Percentiles rank a stretch among this genome's conserved stretches.
These are phyloP conservation scores for Avahi laniger DNA, from an alignment of 2,797 vertebrate species.

Conservation along the genomic window DNA sequence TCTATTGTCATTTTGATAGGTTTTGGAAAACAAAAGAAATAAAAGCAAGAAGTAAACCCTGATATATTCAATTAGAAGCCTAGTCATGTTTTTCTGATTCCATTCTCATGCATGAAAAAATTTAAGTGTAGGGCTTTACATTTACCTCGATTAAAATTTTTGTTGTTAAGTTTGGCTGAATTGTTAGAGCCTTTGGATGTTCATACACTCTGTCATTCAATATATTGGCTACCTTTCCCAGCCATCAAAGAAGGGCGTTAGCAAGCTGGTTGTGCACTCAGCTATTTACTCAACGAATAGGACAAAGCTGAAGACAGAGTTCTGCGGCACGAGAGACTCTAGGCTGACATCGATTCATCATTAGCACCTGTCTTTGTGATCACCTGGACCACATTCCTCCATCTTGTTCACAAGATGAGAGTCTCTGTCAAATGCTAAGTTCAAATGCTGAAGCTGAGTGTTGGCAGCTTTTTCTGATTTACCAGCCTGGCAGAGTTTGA, in stretches of 20 bases:
- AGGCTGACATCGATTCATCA: not conserved
- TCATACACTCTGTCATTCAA: not conserved
- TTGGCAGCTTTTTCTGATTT: not conserved
- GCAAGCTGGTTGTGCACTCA: not conserved
- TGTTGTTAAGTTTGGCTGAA: constrained; percentile 20
- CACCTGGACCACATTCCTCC: not conserved
- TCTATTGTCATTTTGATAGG: not conserved
- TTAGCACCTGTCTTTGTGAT: not conserved
- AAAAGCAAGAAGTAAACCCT: not conserved
- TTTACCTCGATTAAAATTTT: not conserved
- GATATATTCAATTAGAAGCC: not conserved
- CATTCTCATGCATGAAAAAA: constrained; percentile 10
- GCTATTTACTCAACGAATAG: not conserved
- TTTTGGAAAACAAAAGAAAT: constrained; percentile 37
- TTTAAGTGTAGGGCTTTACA: not conserved
- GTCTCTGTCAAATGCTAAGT: not conserved
- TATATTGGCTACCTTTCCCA: not conserved
- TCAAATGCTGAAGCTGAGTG: not conserved
- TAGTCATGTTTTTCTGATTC: constrained; percentile 2
- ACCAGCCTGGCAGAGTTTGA: not conserved
- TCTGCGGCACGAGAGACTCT: not conserved
- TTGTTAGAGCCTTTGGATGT: not conserved
- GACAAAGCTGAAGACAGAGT: not conserved
- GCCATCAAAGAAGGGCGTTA: not conserved
- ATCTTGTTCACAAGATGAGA: not conserved